Conservation (phyloP, 2,113 vertebrate species). For the Ascaphus truei region DNA sequence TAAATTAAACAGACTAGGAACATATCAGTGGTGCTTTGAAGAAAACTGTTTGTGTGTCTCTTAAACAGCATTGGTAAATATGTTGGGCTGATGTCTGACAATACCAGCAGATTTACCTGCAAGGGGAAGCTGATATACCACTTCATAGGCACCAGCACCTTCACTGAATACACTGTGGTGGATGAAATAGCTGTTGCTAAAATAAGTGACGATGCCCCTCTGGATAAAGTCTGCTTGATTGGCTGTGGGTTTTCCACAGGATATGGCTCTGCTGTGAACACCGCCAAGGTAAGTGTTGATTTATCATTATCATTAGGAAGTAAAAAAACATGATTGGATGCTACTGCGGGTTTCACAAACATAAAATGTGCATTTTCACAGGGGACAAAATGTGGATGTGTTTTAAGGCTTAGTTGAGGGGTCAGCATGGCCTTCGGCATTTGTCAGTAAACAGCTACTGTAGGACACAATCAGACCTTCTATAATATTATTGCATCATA, state of each 20-base stretch:
- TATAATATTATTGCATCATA: no score
- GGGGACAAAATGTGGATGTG: not conserved
- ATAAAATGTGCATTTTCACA: no score
- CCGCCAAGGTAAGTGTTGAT: conserved; percentile 60
- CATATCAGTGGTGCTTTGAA: no score
- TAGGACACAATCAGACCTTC: no score
- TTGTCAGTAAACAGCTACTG: no score
- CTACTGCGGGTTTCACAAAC: no score
- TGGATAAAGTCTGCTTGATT: conserved; percentile 77
- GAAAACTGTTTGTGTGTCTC: rapidly evolving
- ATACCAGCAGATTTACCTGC: conserved; percentile 74
- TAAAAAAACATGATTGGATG: no score
- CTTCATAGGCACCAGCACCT: conserved; percentile 76
- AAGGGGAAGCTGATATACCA: conserved; percentile 67
- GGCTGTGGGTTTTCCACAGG: conserved; percentile 77
- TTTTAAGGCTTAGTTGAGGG: not conserved
- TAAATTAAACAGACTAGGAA: no score
- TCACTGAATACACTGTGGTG: conserved; percentile 71
- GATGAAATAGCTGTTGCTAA: conserved; percentile 66
- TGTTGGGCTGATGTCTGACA: conserved; percentile 76
- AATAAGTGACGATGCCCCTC: conserved; percentile 62
- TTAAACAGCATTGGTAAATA: not conserved
- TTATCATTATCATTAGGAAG: not conserved
- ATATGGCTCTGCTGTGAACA: conserved; percentile 75
- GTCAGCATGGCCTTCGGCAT: no score